Evolutionary conservation across 2,797 vertebrate genomes (phyloP).

Genomic region (Epinephelus awoara): DNA sequence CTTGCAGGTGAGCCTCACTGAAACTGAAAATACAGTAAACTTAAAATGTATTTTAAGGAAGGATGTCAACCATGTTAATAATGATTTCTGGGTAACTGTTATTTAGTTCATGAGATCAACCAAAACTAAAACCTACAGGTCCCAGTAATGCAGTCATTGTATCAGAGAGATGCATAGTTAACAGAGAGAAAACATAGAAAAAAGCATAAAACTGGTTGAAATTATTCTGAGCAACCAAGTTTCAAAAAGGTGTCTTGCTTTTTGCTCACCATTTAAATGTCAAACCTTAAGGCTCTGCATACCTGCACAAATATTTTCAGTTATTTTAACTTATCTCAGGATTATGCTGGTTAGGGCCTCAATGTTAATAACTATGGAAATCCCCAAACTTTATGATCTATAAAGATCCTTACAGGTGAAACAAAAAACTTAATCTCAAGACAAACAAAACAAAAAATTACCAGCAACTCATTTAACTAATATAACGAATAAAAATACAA

Average conservation of each 20-base stretch:
- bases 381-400: background rate
- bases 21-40: background rate
- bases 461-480: too few species aligned
- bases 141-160: background rate
- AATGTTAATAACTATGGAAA: background rate
- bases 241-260: background rate
- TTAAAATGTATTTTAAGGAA: background rate
- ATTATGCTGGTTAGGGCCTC: background rate
- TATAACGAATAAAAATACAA: too few species aligned
- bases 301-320: background rate
- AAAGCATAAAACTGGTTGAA: background rate
- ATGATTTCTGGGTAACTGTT: background rate
- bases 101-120: background rate
- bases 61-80: slow-evolving; percentile 3
- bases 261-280: background rate
- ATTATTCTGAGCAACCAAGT: background rate
- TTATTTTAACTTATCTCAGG: background rate
- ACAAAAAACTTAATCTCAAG: background rate
- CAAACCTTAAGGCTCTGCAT: background rate
- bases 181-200: background rate
- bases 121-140: background rate
- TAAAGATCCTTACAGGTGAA: background rate
- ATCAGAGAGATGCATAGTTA: background rate
- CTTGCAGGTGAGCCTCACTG: slow-evolving; percentile 38
- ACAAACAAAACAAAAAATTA: background rate